These are phyloP conservation scores for Habrosyne pyritoides DNA, from an alignment of 2,888 invertebrate species.

Conservation along the genomic window DNA sequence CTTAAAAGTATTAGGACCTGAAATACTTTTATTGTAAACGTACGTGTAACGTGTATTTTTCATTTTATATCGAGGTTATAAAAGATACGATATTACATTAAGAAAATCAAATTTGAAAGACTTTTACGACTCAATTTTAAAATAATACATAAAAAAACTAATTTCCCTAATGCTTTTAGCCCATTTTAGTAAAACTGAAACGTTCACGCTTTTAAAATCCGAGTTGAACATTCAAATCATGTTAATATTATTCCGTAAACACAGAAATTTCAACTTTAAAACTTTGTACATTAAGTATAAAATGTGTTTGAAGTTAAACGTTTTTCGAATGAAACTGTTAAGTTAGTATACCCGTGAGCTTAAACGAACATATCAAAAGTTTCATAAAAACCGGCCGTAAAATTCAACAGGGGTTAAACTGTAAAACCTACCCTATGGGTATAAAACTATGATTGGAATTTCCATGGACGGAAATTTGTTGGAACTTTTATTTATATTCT, in stretches of 20 bases:
- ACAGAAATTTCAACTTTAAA: not conserved
- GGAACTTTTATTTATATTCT: slow-evolving; percentile 23
- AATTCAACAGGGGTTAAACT: not conserved
- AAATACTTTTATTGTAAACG: not conserved
- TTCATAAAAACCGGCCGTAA: not conserved
- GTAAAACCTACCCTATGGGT: slow-evolving; percentile 1
- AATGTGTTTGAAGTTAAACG: not conserved
- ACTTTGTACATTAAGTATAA: not conserved
- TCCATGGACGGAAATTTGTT: slow-evolving; percentile 12
- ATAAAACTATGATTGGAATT: slow-evolving; percentile 10
- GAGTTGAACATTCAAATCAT: not conserved
- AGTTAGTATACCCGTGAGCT: not conserved
- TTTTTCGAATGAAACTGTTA: not conserved
- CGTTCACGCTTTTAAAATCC: not conserved
- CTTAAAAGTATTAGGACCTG: slow-evolving; percentile 9
- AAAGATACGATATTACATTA: not conserved
- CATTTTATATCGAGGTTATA: not conserved
- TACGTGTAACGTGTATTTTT: not conserved
- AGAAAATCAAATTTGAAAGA: not conserved
- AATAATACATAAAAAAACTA: not conserved
- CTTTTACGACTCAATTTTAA: no score
- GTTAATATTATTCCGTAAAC: no score
- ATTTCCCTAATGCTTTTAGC: not conserved
- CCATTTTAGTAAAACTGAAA: not conserved
- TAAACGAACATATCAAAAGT: not conserved